Conservation (phyloP, 2,113 vertebrate species). For the Cynopterus brachyotis region DNA sequence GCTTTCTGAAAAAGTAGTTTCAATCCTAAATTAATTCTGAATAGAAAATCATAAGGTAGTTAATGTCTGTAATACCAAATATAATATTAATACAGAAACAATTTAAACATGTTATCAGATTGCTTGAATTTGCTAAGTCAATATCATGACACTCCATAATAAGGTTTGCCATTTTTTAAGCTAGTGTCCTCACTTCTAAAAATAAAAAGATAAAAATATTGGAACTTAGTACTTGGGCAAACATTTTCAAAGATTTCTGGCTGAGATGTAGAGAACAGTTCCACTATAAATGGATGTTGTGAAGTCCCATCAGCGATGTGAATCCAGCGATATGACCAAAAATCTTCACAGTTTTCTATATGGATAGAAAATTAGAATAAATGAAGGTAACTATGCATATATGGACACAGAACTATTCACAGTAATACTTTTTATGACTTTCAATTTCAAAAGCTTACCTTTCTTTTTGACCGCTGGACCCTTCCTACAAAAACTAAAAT, state of each 20-base stretch:
- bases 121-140: not conserved
- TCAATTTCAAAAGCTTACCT: slow-evolving; percentile 77
- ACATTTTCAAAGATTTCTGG: slow-evolving; percentile 93
- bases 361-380: slow-evolving; percentile 65
- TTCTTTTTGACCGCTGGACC: slow-evolving; percentile 89
- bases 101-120: slow-evolving; percentile 2
- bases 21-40: slow-evolving; percentile 31
- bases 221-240: slow-evolving; percentile 87
- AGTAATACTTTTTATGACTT: slow-evolving; percentile 20
- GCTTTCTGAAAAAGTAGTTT: slow-evolving; percentile 38
- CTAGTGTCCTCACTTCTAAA: not conserved
- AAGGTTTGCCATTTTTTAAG: not conserved
- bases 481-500: slow-evolving; percentile 94
- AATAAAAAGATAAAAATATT: slow-evolving; percentile 47
- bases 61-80: not conserved
- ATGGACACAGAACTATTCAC: slow-evolving; percentile 15
- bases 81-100: slow-evolving; percentile 26
- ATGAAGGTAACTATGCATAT: slow-evolving; percentile 21
- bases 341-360: slow-evolving; percentile 89
- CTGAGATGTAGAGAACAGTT: slow-evolving; percentile 95
- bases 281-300: slow-evolving; percentile 89
- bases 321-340: slow-evolving; percentile 94
- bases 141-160: not conserved
- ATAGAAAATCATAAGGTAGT: not conserved
- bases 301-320: slow-evolving; percentile 91